These are phyloP conservation scores for Pangasius sanitwongsei DNA, from an alignment of 2,797 vertebrate species.

Conservation along the genomic window DNA sequence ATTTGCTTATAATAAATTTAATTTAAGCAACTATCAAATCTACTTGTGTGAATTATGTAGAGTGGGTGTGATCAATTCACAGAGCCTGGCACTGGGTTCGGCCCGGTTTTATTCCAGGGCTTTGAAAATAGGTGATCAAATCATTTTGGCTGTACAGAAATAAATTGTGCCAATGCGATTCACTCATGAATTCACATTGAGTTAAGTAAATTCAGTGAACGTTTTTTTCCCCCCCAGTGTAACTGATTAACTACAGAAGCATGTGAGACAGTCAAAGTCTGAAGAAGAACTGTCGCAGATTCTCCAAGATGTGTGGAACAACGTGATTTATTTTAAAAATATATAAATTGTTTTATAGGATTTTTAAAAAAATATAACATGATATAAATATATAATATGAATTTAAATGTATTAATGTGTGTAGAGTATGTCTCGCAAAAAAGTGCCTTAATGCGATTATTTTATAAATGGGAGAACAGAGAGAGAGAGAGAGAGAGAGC, in stretches of 20 bases:
- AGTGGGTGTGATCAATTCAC: neutral
- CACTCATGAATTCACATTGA: neutral
- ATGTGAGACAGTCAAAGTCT: neutral
- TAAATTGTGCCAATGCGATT: neutral
- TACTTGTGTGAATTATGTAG: neutral
- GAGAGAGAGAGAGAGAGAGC: neutral
- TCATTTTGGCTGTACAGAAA: neutral
- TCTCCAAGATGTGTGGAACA: neutral
- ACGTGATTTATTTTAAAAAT: neutral
- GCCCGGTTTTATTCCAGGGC: neutral
- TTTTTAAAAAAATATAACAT: neutral
- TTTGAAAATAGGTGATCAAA: neutral
- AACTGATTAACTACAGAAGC: neutral
- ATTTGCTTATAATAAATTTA: neutral
- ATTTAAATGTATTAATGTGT: neutral
- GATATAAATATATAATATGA: neutral
- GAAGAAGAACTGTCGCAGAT: neutral
- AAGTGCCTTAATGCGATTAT: neutral
- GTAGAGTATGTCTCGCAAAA: neutral
- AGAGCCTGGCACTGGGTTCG: neutral
- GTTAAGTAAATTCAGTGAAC: neutral
- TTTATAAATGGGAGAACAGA: neutral
- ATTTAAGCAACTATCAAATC: neutral
- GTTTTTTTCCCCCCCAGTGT: neutral
- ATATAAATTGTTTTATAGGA: neutral